These are phyloP conservation scores for Axea sp. DNA, from an alignment of 2,888 invertebrate genomes.

Conservation along the genomic window DNA sequence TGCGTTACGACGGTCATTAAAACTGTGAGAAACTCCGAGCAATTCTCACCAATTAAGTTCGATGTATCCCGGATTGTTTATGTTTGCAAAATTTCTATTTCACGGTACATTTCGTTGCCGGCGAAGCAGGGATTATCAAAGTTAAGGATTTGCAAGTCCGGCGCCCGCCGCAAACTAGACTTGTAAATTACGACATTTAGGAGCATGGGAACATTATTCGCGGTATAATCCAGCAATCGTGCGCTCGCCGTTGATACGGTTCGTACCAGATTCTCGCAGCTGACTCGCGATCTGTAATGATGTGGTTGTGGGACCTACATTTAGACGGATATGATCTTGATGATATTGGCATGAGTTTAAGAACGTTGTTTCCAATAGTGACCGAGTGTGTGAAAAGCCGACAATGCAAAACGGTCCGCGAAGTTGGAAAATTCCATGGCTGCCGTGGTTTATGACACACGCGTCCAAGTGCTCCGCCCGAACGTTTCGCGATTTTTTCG, in stretches of 20 bases:
- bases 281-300: constrained; percentile 61
- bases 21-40: constrained; percentile 37
- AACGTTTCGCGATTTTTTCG: too few species aligned
- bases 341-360: constrained; percentile 23
- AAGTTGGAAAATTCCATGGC: constrained; percentile 4
- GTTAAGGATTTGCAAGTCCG: constrained; percentile 44
- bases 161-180: constrained; percentile 53
- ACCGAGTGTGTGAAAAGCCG: constrained; percentile 22
- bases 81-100: constrained; percentile 38
- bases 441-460: constrained; percentile 24
- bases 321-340: constrained; percentile 43
- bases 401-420: background rate
- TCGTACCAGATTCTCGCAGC: constrained; percentile 52
- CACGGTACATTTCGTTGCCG: constrained; percentile 38
- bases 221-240: constrained; percentile 54
- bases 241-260: constrained; percentile 33
- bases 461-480: background rate
- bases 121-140: constrained; percentile 26
- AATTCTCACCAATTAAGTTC: constrained; percentile 52
- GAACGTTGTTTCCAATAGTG: constrained; percentile 34
- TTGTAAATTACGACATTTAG: constrained; percentile 66
- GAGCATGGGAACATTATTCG: constrained; percentile 65
- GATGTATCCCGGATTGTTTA: constrained; percentile 38
- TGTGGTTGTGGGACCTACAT: constrained; percentile 54
- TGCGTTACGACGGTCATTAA: constrained; percentile 26